Percentiles rank a stretch among this genome's conserved stretches.
phyloP scores from a whole-genome alignment of 37 sponge, comb jelly and placozoan genomes.

The Aphrocallistes beatrix region DNA sequence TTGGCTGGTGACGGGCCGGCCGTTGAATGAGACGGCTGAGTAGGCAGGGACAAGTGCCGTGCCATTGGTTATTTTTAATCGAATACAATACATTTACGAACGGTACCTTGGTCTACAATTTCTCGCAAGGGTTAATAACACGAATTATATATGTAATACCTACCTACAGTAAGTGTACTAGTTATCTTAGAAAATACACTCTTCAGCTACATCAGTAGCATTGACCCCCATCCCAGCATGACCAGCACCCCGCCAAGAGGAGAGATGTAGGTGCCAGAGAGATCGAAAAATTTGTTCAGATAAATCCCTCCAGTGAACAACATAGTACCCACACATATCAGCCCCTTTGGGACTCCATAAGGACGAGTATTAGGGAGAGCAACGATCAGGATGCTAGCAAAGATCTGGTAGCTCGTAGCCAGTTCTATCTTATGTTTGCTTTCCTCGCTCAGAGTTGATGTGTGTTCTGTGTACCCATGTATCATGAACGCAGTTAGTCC shows the following conservation, averaged over 20 bases:
- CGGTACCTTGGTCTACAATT: too few relatives aligned
- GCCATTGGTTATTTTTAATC: too few relatives aligned
- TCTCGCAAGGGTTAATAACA: too few relatives aligned
- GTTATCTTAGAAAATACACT: too few relatives aligned
- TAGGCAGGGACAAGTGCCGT: neutral
- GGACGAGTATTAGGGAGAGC: neutral
- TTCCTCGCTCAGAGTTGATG: neutral
- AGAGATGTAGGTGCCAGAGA: neutral
- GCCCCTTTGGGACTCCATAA: conserved; percentile 10
- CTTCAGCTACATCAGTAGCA: too few relatives aligned
- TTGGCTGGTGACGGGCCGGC: neutral
- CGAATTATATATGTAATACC: too few relatives aligned
- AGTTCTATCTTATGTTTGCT: neutral
- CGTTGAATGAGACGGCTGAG: conserved; percentile 3
- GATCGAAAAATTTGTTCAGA: neutral
- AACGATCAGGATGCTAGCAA: neutral
- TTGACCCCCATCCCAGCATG: neutral
- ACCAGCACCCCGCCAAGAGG: neutral
- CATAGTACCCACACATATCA: neutral
- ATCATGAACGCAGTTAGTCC: neutral
- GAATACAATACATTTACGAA: too few relatives aligned
- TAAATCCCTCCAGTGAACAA: neutral
- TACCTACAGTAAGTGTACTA: too few relatives aligned
- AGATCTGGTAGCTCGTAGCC: neutral
- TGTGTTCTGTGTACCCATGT: neutral